A percentile compares a stretch with the other conserved stretches of the same genome.
These are phyloP conservation scores for Poecilia velifera DNA, from an alignment of 2,797 vertebrate genomes.

Conservation along the genomic window DNA sequence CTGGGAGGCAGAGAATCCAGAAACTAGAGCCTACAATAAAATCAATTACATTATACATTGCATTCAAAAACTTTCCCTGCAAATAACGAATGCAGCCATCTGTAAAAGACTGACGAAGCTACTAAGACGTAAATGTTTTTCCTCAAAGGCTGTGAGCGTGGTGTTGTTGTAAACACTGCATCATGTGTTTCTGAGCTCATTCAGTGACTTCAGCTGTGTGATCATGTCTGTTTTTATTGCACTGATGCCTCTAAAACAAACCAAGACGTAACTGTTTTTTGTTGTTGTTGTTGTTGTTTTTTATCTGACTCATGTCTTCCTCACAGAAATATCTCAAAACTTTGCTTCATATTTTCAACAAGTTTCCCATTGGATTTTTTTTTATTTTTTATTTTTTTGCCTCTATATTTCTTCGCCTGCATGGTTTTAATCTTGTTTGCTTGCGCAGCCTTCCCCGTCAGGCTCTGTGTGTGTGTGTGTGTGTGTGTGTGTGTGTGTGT, in stretches of 20 bases:
- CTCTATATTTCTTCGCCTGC: not conserved
- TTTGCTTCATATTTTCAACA: not conserved
- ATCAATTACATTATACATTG: not conserved
- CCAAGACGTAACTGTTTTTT: too few species aligned
- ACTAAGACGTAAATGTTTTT: not conserved
- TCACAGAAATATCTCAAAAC: not conserved
- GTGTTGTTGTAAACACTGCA: not conserved
- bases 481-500: too few species aligned
- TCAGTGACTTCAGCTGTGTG: slow-evolving; percentile 1
- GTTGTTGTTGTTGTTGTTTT: too few species aligned
- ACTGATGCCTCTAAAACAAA: not conserved
- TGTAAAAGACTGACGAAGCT: not conserved
- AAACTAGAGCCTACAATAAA: not conserved
- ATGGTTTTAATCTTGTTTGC: not conserved
- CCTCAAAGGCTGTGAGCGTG: not conserved
- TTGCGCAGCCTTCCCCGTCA: not conserved
- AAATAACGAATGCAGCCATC: not conserved
- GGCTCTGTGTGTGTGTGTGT: not conserved
- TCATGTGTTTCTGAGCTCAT: not conserved
- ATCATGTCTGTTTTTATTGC: not conserved
- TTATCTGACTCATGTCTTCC: too few species aligned
- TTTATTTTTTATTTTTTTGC: not conserved
- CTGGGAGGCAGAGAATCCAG: not conserved
- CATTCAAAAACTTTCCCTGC: not conserved
- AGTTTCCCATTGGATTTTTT: not conserved